Evolutionary conservation across 2,888 invertebrate genomes (phyloP), one percentile per base, ranked within the genome.

Genomic region (Agriopis aurantiaria): DNA sequence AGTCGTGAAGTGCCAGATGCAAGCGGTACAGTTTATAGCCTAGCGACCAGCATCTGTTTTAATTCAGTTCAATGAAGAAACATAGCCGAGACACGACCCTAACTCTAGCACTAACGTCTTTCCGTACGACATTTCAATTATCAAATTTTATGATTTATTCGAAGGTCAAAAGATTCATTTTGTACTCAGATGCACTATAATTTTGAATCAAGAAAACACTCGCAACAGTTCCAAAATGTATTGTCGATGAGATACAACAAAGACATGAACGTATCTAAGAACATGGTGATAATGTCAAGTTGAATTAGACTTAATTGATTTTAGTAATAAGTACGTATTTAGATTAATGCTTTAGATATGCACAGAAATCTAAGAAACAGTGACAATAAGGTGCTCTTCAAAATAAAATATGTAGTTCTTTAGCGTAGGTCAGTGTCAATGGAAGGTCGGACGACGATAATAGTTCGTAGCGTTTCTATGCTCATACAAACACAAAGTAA

Each of bases 31-130:
- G 57, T 71, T 76, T 62, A 76, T 69, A 51, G 66, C 62, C 46
- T 48, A 65, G 46, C 69, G 49, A 70, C 68, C 59, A 71, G 73
- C 76, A 74, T 76, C 74, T 76, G 74, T 73, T 74, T 76, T 48
- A 23, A 63, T 73, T 74, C 71, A 71, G 43, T 49, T 14, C 65
- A 41, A 63, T 55, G 67, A 23, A 57, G 23, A 61, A 57, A 69
- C 68, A 61, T 69, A 56, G 68, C 63, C 53, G 56, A 55, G 69
- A 58, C 70, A 46, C 56, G 64, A 53, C 33, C 56, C 45, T 49
- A 56, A 48, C n/a, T 66, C 51, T 45, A 57, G n/a, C 23, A 56
- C 48, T 45, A 40, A 51, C 52, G 40, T 23, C 6, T 40, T 7
- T 41, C 10, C 46, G 23, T 23, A 23, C 11, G 6, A 55, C 46